phyloP scores from a whole-genome alignment of 1,140 invertebrate genomes.

The Paraescarpia echinospica region DNA sequence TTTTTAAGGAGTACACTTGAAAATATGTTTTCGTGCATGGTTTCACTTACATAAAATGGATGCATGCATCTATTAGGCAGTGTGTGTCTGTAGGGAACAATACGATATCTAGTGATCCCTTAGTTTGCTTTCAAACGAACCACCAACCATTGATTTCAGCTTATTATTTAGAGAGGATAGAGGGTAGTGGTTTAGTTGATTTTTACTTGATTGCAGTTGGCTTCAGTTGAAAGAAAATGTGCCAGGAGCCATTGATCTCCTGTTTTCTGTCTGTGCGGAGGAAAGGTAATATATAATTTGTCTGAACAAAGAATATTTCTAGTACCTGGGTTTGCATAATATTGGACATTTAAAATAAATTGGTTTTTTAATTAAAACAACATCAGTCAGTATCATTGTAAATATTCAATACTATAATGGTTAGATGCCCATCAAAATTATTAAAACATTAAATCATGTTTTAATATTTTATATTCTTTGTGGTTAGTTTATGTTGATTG shows the following conservation, averaged over 20 bases:
- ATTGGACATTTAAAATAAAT: not conserved
- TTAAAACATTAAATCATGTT: no score
- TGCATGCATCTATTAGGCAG: no score
- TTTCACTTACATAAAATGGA: no score
- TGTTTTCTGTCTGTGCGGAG: constrained; percentile 38
- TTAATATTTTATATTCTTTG: no score
- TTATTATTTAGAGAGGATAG: no score
- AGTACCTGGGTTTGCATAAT: not conserved
- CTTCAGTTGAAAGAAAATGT: constrained; percentile 38
- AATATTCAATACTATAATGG: not conserved
- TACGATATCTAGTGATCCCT: no score
- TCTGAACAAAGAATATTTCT: not conserved
- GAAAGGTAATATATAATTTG: constrained; percentile 17
- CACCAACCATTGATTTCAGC: not conserved
- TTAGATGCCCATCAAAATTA: not conserved
- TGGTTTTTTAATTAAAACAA: not conserved
- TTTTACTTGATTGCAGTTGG: constrained; percentile 38
- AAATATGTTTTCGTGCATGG: no score
- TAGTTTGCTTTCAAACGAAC: not conserved
- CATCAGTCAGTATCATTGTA: not conserved
- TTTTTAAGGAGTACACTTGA: no score
- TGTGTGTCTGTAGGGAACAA: no score
- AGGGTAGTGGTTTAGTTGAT: not conserved
- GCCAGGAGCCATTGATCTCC: constrained; percentile 33
- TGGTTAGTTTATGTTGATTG: not conserved